These are phyloP conservation scores for Cataglyphis hispanica DNA, from an alignment of 1,140 invertebrate species.

Conservation along the genomic window DNA sequence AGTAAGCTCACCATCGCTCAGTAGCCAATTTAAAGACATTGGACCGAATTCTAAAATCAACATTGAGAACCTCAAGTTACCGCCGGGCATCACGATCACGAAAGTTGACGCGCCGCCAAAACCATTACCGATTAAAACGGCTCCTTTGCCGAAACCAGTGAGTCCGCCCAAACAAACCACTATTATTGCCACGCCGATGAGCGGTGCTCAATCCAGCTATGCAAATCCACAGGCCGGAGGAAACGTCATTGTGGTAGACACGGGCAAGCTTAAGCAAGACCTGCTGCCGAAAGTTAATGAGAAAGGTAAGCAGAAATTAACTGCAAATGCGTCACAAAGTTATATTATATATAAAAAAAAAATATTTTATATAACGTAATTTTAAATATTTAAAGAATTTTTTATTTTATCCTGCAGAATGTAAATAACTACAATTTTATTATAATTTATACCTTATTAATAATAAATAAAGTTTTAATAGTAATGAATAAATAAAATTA, in stretches of 20 bases:
- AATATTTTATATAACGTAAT: too few species aligned
- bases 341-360: too few species aligned
- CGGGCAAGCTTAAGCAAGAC: conserved; percentile 88
- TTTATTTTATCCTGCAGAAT: too few species aligned
- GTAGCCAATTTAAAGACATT: conserved; percentile 81
- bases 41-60: conserved; percentile 80
- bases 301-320: conserved; percentile 75
- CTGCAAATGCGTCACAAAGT: not conserved
- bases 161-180: conserved; percentile 83
- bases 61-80: conserved; percentile 91
- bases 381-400: too few species aligned
- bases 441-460: not conserved
- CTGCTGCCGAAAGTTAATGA: conserved; percentile 79
- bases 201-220: conserved; percentile 81
- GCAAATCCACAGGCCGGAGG: conserved; percentile 85
- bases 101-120: conserved; percentile 90
- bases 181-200: conserved; percentile 85
- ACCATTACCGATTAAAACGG: conserved; percentile 84
- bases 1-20: conserved; percentile 70
- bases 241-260: conserved; percentile 90
- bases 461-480: not conserved
- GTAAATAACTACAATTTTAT: too few species aligned
- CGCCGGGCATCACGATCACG: conserved; percentile 94
- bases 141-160: conserved; percentile 78
- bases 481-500: not conserved